Conservation (phyloP, 2,888 invertebrate species). For the Achlya flavicornis region DNA sequence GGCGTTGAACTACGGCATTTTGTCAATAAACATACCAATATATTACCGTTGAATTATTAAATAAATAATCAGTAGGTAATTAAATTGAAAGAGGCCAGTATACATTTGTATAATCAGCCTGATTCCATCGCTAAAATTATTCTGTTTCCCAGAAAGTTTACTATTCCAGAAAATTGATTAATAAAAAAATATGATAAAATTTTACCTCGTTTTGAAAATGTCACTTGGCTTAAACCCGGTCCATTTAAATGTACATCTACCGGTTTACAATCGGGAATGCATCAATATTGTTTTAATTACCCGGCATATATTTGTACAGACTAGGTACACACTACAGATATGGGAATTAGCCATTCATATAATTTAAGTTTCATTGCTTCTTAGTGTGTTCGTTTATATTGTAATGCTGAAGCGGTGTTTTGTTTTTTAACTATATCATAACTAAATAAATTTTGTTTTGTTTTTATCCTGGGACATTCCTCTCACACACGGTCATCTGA, state of each 20-base stretch:
- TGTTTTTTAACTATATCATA: no score
- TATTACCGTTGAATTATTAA: neutral
- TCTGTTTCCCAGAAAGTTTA: neutral
- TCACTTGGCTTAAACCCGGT: conserved; percentile 16
- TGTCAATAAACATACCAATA: neutral
- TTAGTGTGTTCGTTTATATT: neutral
- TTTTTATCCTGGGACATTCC: no score
- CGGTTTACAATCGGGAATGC: conserved; percentile 21
- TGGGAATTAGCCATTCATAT: conserved; percentile 28
- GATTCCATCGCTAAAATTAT: neutral
- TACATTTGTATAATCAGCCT: neutral
- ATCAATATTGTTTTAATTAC: conserved; percentile 41
- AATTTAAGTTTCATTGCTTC: conserved; percentile 12
- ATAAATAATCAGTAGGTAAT: no score
- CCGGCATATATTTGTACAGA: conserved; percentile 33
- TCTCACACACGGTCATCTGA: no score
- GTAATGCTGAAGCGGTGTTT: neutral
- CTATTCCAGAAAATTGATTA: neutral
- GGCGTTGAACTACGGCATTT: neutral
- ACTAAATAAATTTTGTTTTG: no score
- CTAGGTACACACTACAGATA: conserved; percentile 24
- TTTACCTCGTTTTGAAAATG: conserved; percentile 10
- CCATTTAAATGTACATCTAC: conserved; percentile 28
- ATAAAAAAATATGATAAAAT: neutral
- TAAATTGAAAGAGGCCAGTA: no score